Evolutionary conservation across 2,797 vertebrate species (phyloP).

Genomic region (Serranus cabrilla): DNA sequence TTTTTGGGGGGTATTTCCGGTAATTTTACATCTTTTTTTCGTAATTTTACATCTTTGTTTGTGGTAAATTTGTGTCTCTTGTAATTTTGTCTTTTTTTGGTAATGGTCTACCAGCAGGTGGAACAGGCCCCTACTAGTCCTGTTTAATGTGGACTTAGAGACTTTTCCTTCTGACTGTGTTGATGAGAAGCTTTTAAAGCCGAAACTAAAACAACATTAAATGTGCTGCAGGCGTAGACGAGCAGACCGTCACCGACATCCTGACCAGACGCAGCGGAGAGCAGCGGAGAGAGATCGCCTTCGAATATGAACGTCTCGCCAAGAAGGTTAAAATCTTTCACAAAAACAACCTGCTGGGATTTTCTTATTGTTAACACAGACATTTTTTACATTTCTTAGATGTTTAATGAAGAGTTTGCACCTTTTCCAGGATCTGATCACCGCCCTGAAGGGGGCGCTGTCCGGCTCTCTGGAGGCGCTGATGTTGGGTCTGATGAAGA

Average conservation of each 20-base stretch:
- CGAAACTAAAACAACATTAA: background rate
- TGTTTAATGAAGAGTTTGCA: too few species aligned
- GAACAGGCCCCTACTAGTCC: too few species aligned
- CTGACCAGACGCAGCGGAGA: slow-evolving; percentile 92
- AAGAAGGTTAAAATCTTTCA: slow-evolving; percentile 89
- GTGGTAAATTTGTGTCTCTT: too few species aligned
- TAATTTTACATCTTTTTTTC: too few species aligned
- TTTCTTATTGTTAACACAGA: too few species aligned
- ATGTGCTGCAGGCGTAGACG: slow-evolving; percentile 90
- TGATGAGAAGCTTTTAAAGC: background rate
- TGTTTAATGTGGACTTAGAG: background rate
- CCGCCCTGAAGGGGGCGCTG: slow-evolving; percentile 93
- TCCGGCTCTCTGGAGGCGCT: slow-evolving; percentile 93
- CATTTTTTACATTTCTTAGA: too few species aligned
- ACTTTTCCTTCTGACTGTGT: background rate
- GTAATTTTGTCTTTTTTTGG: too few species aligned
- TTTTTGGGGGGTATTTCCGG: too few species aligned
- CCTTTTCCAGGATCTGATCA: slow-evolving; percentile 79
- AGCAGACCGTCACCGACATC: slow-evolving; percentile 94
- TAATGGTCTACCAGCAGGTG: too few species aligned
- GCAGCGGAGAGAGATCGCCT: slow-evolving; percentile 93
- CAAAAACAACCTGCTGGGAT: background rate
- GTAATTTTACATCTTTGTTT: too few species aligned
- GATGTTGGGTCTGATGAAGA: slow-evolving; percentile 95
- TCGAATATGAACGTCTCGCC: slow-evolving; percentile 91